Conservation (phyloP, 2,888 invertebrate species). For the Papilio demoleus region DNA sequence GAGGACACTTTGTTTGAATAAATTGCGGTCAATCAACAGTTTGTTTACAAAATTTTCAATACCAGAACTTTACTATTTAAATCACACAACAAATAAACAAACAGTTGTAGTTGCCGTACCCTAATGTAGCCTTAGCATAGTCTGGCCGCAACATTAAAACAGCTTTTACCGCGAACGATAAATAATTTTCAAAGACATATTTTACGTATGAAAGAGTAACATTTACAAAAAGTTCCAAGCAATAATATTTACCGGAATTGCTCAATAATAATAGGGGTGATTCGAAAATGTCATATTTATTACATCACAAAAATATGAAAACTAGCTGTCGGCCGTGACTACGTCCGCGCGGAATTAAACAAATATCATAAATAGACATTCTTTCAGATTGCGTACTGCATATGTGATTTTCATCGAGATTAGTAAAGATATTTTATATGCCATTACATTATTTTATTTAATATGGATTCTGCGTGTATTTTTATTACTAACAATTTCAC, state of each 20-base stretch:
- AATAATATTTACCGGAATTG: background rate
- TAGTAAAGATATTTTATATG: too few relatives aligned
- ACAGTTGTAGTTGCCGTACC: too few relatives aligned
- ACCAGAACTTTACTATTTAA: background rate
- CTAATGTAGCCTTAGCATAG: too few relatives aligned
- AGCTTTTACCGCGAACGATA: background rate
- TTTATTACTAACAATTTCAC: background rate
- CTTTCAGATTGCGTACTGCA: too few relatives aligned
- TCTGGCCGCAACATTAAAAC: too few relatives aligned
- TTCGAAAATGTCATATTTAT: background rate
- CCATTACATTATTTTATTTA: too few relatives aligned
- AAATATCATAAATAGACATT: too few relatives aligned
- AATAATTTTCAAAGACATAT: background rate
- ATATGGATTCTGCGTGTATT: background rate
- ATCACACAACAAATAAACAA: background rate
- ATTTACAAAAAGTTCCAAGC: background rate
- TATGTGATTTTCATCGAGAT: too few relatives aligned
- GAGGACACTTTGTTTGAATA: conserved; percentile 2
- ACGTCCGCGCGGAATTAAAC: too few relatives aligned
- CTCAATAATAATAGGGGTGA: background rate
- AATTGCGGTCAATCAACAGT: background rate
- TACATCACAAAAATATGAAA: background rate
- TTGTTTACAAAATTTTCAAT: background rate
- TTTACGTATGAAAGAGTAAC: background rate
- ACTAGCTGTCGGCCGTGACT: too few relatives aligned